Base-by-base conservation (phyloP, 1,140 invertebrate species). In the Drosophila trapezifrons region DNA sequence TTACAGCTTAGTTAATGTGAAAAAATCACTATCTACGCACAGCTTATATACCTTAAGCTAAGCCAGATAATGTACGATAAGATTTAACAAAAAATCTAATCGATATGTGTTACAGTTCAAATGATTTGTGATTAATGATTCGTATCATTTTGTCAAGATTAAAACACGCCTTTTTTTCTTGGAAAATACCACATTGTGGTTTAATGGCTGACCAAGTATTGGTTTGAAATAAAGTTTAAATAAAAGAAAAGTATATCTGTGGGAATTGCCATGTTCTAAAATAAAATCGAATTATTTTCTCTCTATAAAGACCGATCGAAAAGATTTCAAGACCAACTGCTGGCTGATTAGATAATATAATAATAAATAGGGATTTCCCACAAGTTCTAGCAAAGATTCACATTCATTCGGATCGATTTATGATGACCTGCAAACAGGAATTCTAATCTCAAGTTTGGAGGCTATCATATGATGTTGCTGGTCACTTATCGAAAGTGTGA, bases 401-500 rank as follows among this genome's bases (percentile, higher is more conserved):
- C 29, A 32, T 51, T 22, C 32, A 22, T 35, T 47, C 18, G 3
- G 62, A 76, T 35, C 54, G 62, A 76, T 76, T 76, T 76, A 76
- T 15, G 32, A 32, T 29, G 17, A 20, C 17, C 18, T 15, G 46
- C 27, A 43, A 51, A 38, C 18, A 20, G 17, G 22, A 42, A 27
- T 22, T 52, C 38, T 52, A 72, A 73, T 62, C 67, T 58, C 22
- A 43, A 63, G 17, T 43, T 57, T 22, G 35, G 43, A 49, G 58
- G 64, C 65, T 69, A 66, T 69, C 46, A 43, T 69, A 56, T 67
- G 62, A 58, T 42, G 52, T 27, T 17, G 54, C 45, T 51, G 45
- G 54, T 29, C 37, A 47, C 76, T 85, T 87, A 85, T 85, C 83
- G 75, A 7, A 4, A 35, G 15, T 25, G 10, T 20, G 17, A 59